A percentile compares a stretch with the other conserved stretches of the same genome.
Evolutionary conservation across 2,113 vertebrate species (phyloP).

Genomic region (Nerophis ophidion): DNA sequence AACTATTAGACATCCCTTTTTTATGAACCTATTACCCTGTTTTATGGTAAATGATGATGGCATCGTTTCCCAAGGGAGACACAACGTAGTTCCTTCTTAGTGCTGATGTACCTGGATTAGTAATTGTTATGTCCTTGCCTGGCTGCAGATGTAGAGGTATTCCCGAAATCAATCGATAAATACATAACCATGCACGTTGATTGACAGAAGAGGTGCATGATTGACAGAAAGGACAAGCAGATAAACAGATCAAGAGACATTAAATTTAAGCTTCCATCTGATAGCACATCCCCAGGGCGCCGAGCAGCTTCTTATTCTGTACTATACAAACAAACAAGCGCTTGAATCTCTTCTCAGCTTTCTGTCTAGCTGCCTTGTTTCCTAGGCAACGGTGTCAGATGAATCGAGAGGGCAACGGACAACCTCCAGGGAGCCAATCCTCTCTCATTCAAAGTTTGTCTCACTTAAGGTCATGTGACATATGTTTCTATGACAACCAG

Average conservation of each 20-base stretch:
- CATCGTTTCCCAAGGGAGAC: conserved; percentile 37
- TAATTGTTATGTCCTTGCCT: conserved; percentile 9
- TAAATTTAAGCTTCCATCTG: conserved; percentile 33
- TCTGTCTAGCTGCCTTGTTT: conserved; percentile 75
- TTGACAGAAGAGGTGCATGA: neutral
- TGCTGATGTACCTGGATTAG: neutral
- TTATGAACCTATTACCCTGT: conserved; percentile 61
- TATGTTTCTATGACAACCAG: conserved; percentile 78
- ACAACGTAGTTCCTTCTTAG: conserved; percentile 10
- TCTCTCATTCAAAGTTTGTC: conserved; percentile 73
- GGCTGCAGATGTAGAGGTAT: neutral
- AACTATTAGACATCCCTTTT: conserved; percentile 49
- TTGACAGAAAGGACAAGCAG: conserved; percentile 1
- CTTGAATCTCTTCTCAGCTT: conserved; percentile 66
- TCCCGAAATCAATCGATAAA: neutral
- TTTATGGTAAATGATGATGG: conserved; percentile 62
- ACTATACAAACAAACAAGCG: conserved; percentile 73
- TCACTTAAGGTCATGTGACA: conserved; percentile 72
- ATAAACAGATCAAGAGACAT: neutral
- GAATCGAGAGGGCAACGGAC: conserved; percentile 70
- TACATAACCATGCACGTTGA: neutral
- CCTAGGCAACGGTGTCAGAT: conserved; percentile 77
- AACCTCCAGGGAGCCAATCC: conserved; percentile 70
- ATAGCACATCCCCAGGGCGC: conserved; percentile 37
- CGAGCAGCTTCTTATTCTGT: conserved; percentile 53